Percentiles rank a stretch among this genome's conserved stretches.
Evolutionary conservation across 64 coral and sea anemone species (phyloP).

Genomic region (Montipora capricornis): DNA sequence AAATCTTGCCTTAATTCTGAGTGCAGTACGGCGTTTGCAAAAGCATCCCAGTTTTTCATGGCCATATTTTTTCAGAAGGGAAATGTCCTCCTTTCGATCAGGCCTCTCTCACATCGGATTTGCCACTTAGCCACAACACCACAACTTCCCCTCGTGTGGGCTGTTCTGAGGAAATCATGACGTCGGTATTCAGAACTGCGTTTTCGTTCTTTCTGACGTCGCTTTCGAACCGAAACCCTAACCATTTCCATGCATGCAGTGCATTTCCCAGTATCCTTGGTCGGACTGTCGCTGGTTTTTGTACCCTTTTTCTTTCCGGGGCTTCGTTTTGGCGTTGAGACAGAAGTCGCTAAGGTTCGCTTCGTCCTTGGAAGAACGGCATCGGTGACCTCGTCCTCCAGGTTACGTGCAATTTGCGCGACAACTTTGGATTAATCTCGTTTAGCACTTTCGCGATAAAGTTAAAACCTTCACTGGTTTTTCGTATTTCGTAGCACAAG

Average conservation of each 20-base stretch:
- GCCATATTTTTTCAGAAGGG: no score
- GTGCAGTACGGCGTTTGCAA: no score
- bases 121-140: no score
- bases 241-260: neutral
- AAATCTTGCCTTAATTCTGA: no score
- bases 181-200: neutral
- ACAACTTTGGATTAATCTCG: conserved; percentile 15
- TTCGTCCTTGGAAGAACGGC: conserved; percentile 32
- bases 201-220: neutral
- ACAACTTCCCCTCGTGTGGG: no score
- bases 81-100: no score
- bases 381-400: neutral
- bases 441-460: conserved; percentile 45
- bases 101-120: no score
- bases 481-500: conserved; percentile 63
- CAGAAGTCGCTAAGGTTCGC: conserved; percentile 42
- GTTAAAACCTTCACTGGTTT: conserved; percentile 39
- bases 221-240: neutral
- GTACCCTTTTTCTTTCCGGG: conserved; percentile 35
- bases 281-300: conserved; percentile 15
- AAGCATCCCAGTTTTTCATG: no score
- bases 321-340: conserved; percentile 59
- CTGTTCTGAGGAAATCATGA: no score
- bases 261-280: neutral
- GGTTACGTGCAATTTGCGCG: neutral